Conservation (phyloP, 1,140 invertebrate genomes). For the Zaprionus gabonicus region DNA sequence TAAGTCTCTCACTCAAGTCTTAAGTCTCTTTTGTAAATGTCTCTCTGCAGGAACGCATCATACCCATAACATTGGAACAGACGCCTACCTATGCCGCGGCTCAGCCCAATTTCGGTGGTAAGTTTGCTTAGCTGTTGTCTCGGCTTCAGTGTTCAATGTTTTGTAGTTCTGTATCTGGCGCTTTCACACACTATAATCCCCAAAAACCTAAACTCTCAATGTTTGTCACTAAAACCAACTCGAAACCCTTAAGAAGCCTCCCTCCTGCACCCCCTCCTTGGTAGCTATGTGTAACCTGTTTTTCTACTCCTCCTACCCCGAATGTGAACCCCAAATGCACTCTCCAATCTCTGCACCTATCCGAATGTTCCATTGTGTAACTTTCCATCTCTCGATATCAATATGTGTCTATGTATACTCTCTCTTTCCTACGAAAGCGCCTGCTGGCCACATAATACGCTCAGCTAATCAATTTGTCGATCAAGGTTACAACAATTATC, state of each 20-base stretch:
- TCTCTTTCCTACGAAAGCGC: conserved; percentile 79
- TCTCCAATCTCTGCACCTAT: conserved; percentile 33
- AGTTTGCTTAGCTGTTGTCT: conserved; percentile 33
- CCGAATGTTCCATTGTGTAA: conserved; percentile 46
- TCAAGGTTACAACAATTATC: conserved; percentile 83
- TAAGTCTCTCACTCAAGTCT: not conserved
- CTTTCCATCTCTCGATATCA: conserved; percentile 67
- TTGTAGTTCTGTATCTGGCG: conserved; percentile 1
- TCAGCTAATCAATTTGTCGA: conserved; percentile 84
- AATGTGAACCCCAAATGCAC: conserved; percentile 40
- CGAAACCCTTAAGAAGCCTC: not conserved
- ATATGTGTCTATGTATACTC: conserved; percentile 78
- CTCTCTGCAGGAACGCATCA: conserved; percentile 82
- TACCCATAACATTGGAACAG: conserved; percentile 85
- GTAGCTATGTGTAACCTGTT: conserved; percentile 14
- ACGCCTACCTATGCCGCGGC: conserved; percentile 76
- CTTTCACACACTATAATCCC: not conserved
- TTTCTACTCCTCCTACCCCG: not conserved
- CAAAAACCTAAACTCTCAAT: conserved; percentile 50
- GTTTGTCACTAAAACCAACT: conserved; percentile 70
- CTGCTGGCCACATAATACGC: conserved; percentile 80
- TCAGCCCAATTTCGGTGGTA: conserved; percentile 77
- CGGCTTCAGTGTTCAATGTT: conserved; percentile 47
- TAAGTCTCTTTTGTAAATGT: no score
- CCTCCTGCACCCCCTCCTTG: not conserved